phyloP scores from a whole-genome alignment of 2,797 vertebrate genomes.

The Stomatorhinus walkeri region DNA sequence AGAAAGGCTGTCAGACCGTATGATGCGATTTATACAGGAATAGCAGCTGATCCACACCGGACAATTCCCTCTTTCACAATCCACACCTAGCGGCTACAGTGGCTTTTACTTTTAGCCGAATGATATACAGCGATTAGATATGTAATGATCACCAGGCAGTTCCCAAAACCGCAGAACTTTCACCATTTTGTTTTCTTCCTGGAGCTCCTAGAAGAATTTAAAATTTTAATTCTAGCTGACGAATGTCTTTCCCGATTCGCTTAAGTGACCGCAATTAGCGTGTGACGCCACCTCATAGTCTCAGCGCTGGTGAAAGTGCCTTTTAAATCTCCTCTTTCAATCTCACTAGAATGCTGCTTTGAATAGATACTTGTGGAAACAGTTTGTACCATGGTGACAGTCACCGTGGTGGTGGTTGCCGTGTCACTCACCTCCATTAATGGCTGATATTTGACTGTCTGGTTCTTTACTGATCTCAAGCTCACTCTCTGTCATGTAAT shows the following conservation, averaged over 20 bases:
- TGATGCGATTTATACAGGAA: background rate
- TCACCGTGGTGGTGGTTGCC: background rate
- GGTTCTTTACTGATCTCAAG: background rate
- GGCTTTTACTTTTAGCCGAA: background rate
- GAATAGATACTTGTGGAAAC: background rate
- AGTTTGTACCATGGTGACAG: background rate
- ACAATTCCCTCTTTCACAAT: background rate
- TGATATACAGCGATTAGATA: background rate
- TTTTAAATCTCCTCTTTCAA: background rate
- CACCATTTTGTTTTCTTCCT: background rate
- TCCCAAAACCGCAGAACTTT: background rate
- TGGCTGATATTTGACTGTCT: background rate
- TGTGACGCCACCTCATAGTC: background rate
- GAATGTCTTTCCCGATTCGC: background rate
- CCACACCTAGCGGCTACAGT: background rate
- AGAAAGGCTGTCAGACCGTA: background rate
- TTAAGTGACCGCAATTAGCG: background rate
- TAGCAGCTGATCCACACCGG: background rate
- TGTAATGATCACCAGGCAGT: background rate
- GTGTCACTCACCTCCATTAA: background rate
- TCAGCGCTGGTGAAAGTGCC: background rate
- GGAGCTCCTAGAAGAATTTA: background rate
- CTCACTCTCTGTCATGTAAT: background rate
- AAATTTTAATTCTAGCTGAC: background rate
- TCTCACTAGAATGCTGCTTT: background rate